Conservation (phyloP, 2,113 vertebrate genomes). For the Myxocyprinus asiaticus region DNA sequence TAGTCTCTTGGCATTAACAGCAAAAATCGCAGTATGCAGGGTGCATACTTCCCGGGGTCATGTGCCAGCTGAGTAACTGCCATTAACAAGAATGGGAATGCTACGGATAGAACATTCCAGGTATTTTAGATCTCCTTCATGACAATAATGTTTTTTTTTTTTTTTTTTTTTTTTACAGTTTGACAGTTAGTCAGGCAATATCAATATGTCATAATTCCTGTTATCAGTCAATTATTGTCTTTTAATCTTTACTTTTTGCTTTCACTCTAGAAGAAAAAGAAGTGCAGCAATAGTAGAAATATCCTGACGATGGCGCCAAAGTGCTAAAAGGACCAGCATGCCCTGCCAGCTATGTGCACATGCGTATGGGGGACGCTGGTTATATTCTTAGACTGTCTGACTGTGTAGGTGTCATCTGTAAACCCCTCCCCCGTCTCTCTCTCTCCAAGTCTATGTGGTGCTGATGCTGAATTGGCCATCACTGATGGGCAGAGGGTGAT, state of each 20-base stretch:
- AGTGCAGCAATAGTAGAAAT: slow-evolving; percentile 2
- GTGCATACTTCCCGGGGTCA: no score
- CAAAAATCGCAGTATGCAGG: no score
- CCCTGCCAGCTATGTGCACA: slow-evolving; percentile 15
- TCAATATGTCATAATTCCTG: neutral
- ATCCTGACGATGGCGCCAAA: slow-evolving; percentile 41
- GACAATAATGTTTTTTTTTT: no score
- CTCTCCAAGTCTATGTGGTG: neutral
- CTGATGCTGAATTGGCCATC: slow-evolving; percentile 34
- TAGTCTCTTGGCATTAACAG: no score
- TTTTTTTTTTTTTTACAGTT: no score
- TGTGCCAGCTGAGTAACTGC: no score
- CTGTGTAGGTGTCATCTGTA: neutral
- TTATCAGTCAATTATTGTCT: neutral
- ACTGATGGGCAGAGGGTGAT: slow-evolving; percentile 24
- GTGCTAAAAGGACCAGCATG: neutral
- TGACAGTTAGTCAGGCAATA: no score
- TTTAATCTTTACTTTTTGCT: neutral
- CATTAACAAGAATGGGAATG: no score
- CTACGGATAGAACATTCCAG: no score
- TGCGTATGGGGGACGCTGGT: slow-evolving; percentile 16
- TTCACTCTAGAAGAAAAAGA: neutral
- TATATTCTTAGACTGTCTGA: neutral
- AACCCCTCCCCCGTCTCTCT: neutral
- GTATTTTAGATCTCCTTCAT: no score